These are phyloP conservation scores for Zophobas morio DNA, from an alignment of 1,140 invertebrate genomes.

Conservation along the genomic window DNA sequence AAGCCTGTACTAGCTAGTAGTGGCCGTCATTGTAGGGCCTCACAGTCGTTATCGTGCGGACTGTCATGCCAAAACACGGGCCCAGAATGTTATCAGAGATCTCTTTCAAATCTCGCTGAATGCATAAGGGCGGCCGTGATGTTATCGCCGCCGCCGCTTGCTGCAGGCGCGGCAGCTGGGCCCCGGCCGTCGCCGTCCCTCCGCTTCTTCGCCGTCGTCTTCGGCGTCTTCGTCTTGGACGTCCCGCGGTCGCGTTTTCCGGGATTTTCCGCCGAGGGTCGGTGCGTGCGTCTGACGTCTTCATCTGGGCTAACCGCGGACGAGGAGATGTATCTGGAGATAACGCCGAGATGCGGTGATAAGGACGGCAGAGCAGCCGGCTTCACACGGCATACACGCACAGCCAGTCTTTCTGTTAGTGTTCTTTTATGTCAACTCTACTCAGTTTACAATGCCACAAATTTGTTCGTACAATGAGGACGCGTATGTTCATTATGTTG, in stretches of 20 bases:
- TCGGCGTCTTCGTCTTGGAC: background rate
- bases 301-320: slow-evolving; percentile 56
- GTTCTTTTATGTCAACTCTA: slow-evolving; percentile 59
- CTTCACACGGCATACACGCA: slow-evolving; percentile 41
- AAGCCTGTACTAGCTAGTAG: slow-evolving; percentile 40
- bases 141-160: slow-evolving; percentile 59
- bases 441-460: slow-evolving; percentile 60
- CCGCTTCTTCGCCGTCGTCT: slow-evolving; percentile 3
- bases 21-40: slow-evolving; percentile 62
- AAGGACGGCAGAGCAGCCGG: slow-evolving; percentile 58
- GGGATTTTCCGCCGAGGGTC: slow-evolving; percentile 7
- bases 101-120: slow-evolving; percentile 69
- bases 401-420: slow-evolving; percentile 48
- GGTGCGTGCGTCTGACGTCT: slow-evolving; percentile 64
- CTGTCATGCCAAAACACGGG: slow-evolving; percentile 69
- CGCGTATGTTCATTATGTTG: slow-evolving; percentile 56
- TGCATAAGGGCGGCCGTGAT: slow-evolving; percentile 65
- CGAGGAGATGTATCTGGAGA: slow-evolving; percentile 64
- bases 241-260: background rate
- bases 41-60: slow-evolving; percentile 66
- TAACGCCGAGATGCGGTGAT: slow-evolving; percentile 59
- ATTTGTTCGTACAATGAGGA: slow-evolving; percentile 61
- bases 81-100: slow-evolving; percentile 68
- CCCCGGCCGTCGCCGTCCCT: slow-evolving; percentile 25
- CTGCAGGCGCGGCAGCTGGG: slow-evolving; percentile 67